A percentile compares a stretch with the other conserved stretches of the same genome.
These are phyloP conservation scores for Coendou prehensilis DNA, from an alignment of 2,797 vertebrate genomes.

Conservation along the genomic window DNA sequence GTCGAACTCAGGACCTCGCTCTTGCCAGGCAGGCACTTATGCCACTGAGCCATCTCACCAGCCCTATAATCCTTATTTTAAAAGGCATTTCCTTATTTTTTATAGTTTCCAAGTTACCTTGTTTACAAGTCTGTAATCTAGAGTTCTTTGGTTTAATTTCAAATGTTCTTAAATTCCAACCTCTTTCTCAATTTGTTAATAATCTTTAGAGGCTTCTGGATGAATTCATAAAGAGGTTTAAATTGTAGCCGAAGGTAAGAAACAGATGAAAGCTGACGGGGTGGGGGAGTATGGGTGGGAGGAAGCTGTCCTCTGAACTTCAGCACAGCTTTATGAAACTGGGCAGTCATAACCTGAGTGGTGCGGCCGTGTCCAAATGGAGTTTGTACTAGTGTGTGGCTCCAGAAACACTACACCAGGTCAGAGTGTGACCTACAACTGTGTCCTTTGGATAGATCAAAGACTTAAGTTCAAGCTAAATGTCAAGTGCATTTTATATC, in stretches of 20 bases:
- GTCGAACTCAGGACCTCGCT: too few relatives aligned
- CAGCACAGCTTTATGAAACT: conserved; percentile 45
- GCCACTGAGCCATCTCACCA: too few relatives aligned
- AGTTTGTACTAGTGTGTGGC: conserved; percentile 72
- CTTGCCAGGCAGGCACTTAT: too few relatives aligned
- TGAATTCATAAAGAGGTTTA: conserved; percentile 56
- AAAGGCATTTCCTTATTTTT: conserved; percentile 26
- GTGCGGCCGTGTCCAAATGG: conserved; percentile 66
- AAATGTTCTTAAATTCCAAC: conserved; percentile 42
- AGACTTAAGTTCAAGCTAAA: conserved; percentile 57
- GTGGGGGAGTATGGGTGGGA: neutral
- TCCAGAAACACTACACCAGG: conserved; percentile 47
- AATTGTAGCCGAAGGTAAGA: conserved; percentile 35
- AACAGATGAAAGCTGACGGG: neutral
- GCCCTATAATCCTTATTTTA: conserved; percentile 32
- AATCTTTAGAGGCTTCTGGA: conserved; percentile 43
- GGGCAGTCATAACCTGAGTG: conserved; percentile 46
- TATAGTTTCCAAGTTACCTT: conserved; percentile 36
- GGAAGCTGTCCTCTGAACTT: conserved; percentile 70
- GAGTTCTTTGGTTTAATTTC: conserved; percentile 25
- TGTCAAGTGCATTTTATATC: conserved; percentile 66
- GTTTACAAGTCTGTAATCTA: conserved; percentile 8
- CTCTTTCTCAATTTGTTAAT: conserved; percentile 52
- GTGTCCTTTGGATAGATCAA: conserved; percentile 67
- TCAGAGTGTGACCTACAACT: conserved; percentile 69